Evolutionary conservation across 2,888 invertebrate species (phyloP).

Genomic region (Erynnis tages): DNA sequence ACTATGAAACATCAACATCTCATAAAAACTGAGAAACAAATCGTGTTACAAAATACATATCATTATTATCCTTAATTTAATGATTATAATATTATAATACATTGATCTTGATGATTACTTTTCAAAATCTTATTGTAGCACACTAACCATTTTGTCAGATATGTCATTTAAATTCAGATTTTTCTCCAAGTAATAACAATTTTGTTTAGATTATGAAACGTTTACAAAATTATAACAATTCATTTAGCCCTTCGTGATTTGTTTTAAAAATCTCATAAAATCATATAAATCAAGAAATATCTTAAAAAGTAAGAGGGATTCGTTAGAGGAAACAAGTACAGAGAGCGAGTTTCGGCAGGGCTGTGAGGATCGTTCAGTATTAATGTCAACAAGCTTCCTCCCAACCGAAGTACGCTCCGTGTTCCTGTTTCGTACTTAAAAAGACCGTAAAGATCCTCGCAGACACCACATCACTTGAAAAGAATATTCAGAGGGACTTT

Average conservation of each 20-base stretch:
- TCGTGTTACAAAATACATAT: slow-evolving; percentile 78
- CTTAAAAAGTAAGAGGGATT: slow-evolving; percentile 36
- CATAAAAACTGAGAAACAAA: slow-evolving; percentile 77
- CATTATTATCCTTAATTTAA: slow-evolving; percentile 75
- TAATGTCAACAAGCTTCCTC: slow-evolving; percentile 6
- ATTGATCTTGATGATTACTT: slow-evolving; percentile 75
- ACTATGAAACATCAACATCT: slow-evolving; percentile 70
- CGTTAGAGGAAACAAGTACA: slow-evolving; percentile 29
- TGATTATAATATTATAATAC: slow-evolving; percentile 79
- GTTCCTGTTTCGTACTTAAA: slow-evolving; percentile 40
- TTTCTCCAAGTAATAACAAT: slow-evolving; percentile 78
- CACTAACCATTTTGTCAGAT: slow-evolving; percentile 82
- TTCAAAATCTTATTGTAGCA: slow-evolving; percentile 78
- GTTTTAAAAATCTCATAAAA: slow-evolving; percentile 50
- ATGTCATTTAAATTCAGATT: slow-evolving; percentile 81
- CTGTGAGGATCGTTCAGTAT: background rate
- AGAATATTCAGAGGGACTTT: slow-evolving; percentile 10
- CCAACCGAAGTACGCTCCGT: slow-evolving; percentile 46
- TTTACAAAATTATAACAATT: slow-evolving; percentile 56
- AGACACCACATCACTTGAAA: background rate
- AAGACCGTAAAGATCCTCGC: background rate
- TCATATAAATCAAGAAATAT: slow-evolving; percentile 42
- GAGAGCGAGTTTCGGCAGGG: slow-evolving; percentile 36
- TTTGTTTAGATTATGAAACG: slow-evolving; percentile 70
- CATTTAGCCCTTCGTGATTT: slow-evolving; percentile 53